Base-by-base conservation (phyloP, 2,888 invertebrate genomes). In the Spicauda simplicius region DNA sequence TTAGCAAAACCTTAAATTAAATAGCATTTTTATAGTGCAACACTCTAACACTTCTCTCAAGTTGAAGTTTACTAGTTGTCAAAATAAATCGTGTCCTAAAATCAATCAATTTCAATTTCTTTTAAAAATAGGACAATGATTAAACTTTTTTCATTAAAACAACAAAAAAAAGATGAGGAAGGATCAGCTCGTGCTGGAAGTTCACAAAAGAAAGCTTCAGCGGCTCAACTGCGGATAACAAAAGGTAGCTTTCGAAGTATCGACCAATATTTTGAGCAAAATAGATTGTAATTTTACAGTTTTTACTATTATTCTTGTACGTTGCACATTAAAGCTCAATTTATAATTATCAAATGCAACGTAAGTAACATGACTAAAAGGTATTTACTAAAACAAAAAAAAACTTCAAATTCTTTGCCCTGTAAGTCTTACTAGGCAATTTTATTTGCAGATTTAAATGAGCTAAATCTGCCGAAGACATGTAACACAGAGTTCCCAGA, bases 151-250 rank as follows among this genome's bases (percentile, higher is more conserved):
- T 98, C 99, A 77, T 94, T 99, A 86, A 99, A 99, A 94, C 98
- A 99, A 94, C 98, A 99, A 94, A 98, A 98, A 94, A 99, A 99
- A 95, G 98, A 99, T 95, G 98, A 98, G 83, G 98, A 97, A 90
- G 96, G 97, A 78, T 95, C 95, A 73, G 86, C 94, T 71, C 86
- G 93, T 82, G 90, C 91, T 72, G 93, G 93, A 70, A 92, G 92
- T 75, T 96, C 97, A 78, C 97, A 97, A 90, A 98, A 98, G 93
- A 98, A 98, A 91, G 97, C 98, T 74, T 98, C 98, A 75, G 99
- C 99, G 79, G 99, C 99, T 74, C 99, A 99, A 91, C 94, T 99
- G 84, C 96, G 99, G 91, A 98, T 99, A 84, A 98, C 98, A 88
- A 99, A 99, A 97, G 99, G 99, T 98, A 84, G 18, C 60, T 30